Base-by-base conservation (phyloP, 2,888 invertebrate species). In the Cryptophagus acutangulus region DNA sequence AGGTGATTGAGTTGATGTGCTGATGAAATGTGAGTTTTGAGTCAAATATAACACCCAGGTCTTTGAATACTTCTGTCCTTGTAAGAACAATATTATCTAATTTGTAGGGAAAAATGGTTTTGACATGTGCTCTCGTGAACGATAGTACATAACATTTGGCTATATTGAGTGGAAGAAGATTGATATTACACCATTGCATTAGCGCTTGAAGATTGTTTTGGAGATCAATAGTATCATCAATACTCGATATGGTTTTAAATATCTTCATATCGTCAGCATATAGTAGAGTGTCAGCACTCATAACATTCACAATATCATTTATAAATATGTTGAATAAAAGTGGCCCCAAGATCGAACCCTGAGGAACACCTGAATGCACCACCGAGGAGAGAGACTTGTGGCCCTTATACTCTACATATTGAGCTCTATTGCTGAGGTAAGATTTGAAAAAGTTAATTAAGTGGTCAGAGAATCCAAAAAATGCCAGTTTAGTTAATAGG, bases 201-300 rank as follows among this genome's bases (percentile, higher is more conserved):
- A 26, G 4, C 12, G 4, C 12, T n/a, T 26, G 4, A 3, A 26
- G 3, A 8, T 26, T 8, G 3, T 3, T 6, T 26, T 26, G 26
- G n/a, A 26, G n/a, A 3, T 12, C 3, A 4, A 26, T 4, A 26
- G 4, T 4, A 13, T 26, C 26, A 26, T 26, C n/a, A n/a, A 12
- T 3, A 26, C 3, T 8, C 12, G n/a, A 4, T 3, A 26, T 8
- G 9, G 26, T 26, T 26, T 8, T 26, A 8, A 12, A 26, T 3
- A 26, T 26, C 12, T 26, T 26, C 3, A 26, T 4, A n/a, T 26
- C 26, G 12, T 26, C 26, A 8, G 26, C 26, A 26, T 26, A 26
- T 4, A 26, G n/a, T n/a, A 26, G 9, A 13, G 4, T 12, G n/a
- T n/a, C n/a, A n/a, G n/a, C n/a, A n/a, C n/a, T n/a, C n/a, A n/a